Conservation (phyloP, 2,888 invertebrate species). For the Acanthococcus lagerstroemiae region DNA sequence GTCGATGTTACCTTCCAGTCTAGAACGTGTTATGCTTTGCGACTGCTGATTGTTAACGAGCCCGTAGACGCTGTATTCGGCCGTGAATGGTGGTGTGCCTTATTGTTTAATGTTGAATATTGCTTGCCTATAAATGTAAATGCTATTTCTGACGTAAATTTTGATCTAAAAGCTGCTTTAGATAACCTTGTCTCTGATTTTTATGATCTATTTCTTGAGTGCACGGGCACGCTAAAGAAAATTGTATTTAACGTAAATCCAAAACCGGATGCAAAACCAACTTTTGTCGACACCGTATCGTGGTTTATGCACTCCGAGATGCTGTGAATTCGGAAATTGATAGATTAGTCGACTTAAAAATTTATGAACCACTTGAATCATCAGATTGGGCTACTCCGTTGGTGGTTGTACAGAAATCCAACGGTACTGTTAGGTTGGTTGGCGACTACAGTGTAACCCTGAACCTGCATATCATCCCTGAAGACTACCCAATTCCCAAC, state of each 20-base stretch:
- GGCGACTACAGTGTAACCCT: neutral
- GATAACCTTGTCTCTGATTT: neutral
- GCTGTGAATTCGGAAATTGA: neutral
- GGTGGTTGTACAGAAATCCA: neutral
- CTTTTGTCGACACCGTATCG: neutral
- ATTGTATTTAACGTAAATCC: neutral
- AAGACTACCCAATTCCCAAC: neutral
- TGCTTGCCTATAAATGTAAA: too few species aligned
- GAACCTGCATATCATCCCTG: neutral
- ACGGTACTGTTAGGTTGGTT: neutral
- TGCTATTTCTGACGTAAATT: neutral
- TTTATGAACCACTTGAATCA: neutral
- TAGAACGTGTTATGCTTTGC: too few species aligned
- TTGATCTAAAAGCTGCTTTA: neutral
- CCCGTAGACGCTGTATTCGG: neutral
- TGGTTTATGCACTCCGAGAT: neutral
- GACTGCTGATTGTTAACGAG: too few species aligned
- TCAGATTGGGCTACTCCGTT: conserved; percentile 1
- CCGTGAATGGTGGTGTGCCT: neutral
- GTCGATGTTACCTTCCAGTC: too few species aligned
- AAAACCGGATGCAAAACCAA: neutral
- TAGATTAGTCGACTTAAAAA: too few species aligned
- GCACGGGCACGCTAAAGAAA: neutral
- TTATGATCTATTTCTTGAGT: neutral
- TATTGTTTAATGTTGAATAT: neutral